Evolutionary conservation across 2,113 vertebrate genomes (phyloP), one percentile per base, ranked within the genome.

Genomic region (Melospiza melodia): DNA sequence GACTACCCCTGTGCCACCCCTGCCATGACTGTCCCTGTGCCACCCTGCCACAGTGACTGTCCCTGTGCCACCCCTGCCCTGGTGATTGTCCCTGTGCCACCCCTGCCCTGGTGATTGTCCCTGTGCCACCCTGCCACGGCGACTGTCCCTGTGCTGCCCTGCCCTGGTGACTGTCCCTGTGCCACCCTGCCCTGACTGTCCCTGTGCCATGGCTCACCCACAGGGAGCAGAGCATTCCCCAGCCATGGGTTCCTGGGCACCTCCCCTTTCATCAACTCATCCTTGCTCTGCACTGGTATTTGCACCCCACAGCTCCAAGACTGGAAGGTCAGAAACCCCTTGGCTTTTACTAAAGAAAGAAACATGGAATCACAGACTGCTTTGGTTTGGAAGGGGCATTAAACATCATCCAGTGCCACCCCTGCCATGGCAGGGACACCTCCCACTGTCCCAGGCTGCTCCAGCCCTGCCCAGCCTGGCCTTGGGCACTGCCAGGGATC

Each of bases 191-290:
- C 30, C 5, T 55, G 6, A 49, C 33, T 20, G 66, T 20, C 51
- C 12, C 6, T 8, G 8, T 12, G 20, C 63, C 4, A 0, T 11
- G 11, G 28, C 21, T 17, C 30, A 15, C 22, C 12, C 22, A 6
- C 2, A 1, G 18, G n/a, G 54, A 54, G 3, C 25, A 20, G 11
- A 46, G 43, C 2, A 2, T 11, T 63, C 21, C 48, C 55, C 31
- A 33, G 9, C 63, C 35, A 1, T 0, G 7, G 19, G 0, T 19
- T 57, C 25, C 43, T 46, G 17, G 2, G 24, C 58, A 41, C 44
- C 31, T 39, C 19, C 27, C 27, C 30, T 35, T 73, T 31, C 2
- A 58, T 15, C 59, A 46, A 5, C 33, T 18, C 1, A 0, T 9
- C 8, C 2, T 33, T 62, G 46, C 44, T 44, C 43, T 30, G 9